Base-by-base conservation (phyloP, 2,113 vertebrate genomes). In the Thamnaconus septentrionalis region DNA sequence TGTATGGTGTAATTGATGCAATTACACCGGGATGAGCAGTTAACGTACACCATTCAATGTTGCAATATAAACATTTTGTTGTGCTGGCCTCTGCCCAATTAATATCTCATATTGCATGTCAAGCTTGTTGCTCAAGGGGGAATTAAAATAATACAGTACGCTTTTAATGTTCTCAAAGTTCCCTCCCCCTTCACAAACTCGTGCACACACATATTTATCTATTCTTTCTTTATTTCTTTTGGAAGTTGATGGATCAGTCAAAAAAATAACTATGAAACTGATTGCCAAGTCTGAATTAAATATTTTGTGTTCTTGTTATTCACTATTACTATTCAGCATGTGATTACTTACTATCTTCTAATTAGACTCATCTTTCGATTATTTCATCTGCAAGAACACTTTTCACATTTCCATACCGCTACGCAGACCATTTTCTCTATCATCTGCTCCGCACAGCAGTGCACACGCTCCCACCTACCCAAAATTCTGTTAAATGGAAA, bases 321-420 rank as follows among this genome's bases (percentile, higher is more conserved):
- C 90, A 90, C 95, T 96, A 95, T 91, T 93, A 90, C 95, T 96
- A 95, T 91, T 93, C 91, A 87, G 53, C 82, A 85, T 93, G 91
- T 94, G 93, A 94, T 94, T 93, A 95, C 95, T 91, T 93, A 90
- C 88, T 89, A 83, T 91, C 92, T 90, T 91, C 92, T 95, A 94
- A 96, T 96, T 94, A 94, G 92, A 92, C 88, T 92, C 89, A 83
- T 89, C 91, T 75, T 92, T 90, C 87, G 88, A 87, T 91, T 89
- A 91, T 92, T 92, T 91, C 66, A 88, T 89, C 76, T 76, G 64
- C 71, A 79, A 61, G 73, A 84, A 79, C 85, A 88, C 89, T 88
- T 77, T 84, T 88, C 83, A 79, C 51, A 59, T 84, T 89, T 82
- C 77, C 76, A 73, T 61, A 73, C 62, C 71, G 66, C 61, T 70